phyloP scores from a whole-genome alignment of 2,797 vertebrate species.

The Gouania willdenowi region DNA sequence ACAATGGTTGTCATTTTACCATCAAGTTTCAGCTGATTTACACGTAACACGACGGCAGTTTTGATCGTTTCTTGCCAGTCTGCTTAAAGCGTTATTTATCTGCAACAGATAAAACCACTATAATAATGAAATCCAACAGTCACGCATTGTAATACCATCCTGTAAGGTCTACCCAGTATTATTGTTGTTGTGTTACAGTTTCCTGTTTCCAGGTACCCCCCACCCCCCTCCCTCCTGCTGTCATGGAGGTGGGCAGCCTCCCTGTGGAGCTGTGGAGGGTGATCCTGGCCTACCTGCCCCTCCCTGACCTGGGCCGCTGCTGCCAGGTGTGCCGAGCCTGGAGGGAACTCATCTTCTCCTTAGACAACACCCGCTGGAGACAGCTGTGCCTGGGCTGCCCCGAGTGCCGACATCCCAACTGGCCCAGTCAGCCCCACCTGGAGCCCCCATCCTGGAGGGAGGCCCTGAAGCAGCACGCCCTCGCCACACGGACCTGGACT shows the following conservation, averaged over 20 bases:
- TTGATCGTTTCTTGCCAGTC: no score
- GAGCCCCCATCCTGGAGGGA: slow-evolving; percentile 86
- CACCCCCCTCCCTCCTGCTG: slow-evolving; percentile 31
- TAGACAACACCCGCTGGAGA: slow-evolving; percentile 90
- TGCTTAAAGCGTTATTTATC: no score
- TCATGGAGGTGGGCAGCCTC: slow-evolving; percentile 79
- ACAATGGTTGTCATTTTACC: no score
- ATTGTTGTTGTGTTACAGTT: slow-evolving; percentile 16
- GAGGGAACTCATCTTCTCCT: slow-evolving; percentile 84
- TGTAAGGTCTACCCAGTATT: no score
- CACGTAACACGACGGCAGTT: no score
- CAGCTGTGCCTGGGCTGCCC: slow-evolving; percentile 83
- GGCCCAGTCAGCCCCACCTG: slow-evolving; percentile 81
- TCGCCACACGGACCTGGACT: slow-evolving; percentile 84
- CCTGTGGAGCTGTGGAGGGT: slow-evolving; percentile 86
- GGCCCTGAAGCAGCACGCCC: slow-evolving; percentile 82
- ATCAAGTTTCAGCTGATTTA: no score
- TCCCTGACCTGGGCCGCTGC: slow-evolving; percentile 86
- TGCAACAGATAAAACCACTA: no score
- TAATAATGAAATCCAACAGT: no score
- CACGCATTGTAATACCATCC: no score
- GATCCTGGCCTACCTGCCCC: slow-evolving; percentile 82
- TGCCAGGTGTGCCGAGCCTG: slow-evolving; percentile 86
- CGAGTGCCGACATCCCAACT: slow-evolving; percentile 86
- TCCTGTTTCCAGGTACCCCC: slow-evolving; percentile 37